These are phyloP conservation scores for Caenorhabditis panamensis DNA, from an alignment of 2,888 invertebrate species.

Conservation along the genomic window DNA sequence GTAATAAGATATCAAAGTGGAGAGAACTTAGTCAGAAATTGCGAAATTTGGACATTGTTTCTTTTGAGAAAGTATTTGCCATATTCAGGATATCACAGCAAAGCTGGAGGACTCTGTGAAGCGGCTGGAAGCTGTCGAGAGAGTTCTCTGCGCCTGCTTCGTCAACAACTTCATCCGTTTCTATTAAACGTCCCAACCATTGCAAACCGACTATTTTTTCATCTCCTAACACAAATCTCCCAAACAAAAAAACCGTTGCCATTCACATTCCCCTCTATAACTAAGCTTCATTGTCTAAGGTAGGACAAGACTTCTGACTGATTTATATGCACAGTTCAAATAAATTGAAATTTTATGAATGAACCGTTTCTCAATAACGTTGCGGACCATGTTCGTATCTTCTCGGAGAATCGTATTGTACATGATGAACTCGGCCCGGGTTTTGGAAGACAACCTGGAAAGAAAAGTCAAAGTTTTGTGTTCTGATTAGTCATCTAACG, in stretches of 20 bases:
- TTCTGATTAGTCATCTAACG: background rate
- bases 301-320: background rate
- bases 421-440: conserved; percentile 68
- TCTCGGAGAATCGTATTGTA: conserved; percentile 61
- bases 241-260: background rate
- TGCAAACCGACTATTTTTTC: background rate
- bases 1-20: no score
- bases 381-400: conserved; percentile 28
- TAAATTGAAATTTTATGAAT: no score
- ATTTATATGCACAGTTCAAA: background rate
- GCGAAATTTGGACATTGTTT: no score
- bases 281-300: background rate
- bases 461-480: background rate
- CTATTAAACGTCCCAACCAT: background rate
- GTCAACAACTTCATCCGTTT: conserved; percentile 27
- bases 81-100: conserved; percentile 17
- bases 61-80: background rate
- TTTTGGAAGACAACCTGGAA: conserved; percentile 64
- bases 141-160: conserved; percentile 32
- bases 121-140: conserved; percentile 31
- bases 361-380: conserved; percentile 11
- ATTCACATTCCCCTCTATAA: background rate
- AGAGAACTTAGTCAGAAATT: no score
- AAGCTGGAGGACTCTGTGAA: conserved; percentile 7
- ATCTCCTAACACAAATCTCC: background rate